Evolutionary conservation across 2,797 vertebrate species (phyloP), one percentile per base, ranked within the genome.

Genomic region (Uromys caudimaculatus): DNA sequence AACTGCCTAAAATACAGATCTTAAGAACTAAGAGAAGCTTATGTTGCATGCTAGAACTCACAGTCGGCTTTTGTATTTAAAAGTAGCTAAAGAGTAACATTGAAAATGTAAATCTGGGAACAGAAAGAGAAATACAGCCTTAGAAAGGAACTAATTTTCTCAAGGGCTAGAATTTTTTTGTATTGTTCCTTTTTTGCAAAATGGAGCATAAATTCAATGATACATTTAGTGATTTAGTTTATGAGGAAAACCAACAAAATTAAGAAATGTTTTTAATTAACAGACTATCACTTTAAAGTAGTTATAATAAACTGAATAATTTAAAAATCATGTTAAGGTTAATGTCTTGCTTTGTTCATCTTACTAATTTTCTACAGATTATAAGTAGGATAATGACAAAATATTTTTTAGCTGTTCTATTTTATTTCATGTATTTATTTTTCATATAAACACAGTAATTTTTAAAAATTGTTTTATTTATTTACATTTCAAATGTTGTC

Each of bases 121-220:
- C 11, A 84, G 52, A 75, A 95, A 92, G 47, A 81, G 38, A 88
- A 58, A 95, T 13, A 38, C 52, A 91, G 41, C 5, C 11, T 85
- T 94, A 60, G 12, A 10, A 79, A 47, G 62, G 76, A 35, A 89
- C n/a, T 54, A 54, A 75, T 83, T 91, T 91, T 73, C 11, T 89
- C 6, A 79, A 81, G 50, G 67, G 32, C 9, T 19, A 89, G 38
- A 94, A 77, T 90, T 6, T 95, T 96, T 93, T n/a, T 32, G 16
- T 93, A 75, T 81, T 90, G 85, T 95, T 79, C 16, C 6, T 4
- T 38, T 92, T 96, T 89, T 35, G 93, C 17, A 87, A 93, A 93
- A 76, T 73, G 24, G 24, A 81, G 35, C 73, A 77, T 47, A 75
- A 75, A 58, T 58, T 71, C 67, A 58, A 29, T 32, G 38, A 76